phyloP scores from a whole-genome alignment of 2,888 invertebrate genomes.

The Coecobrya sp. region DNA sequence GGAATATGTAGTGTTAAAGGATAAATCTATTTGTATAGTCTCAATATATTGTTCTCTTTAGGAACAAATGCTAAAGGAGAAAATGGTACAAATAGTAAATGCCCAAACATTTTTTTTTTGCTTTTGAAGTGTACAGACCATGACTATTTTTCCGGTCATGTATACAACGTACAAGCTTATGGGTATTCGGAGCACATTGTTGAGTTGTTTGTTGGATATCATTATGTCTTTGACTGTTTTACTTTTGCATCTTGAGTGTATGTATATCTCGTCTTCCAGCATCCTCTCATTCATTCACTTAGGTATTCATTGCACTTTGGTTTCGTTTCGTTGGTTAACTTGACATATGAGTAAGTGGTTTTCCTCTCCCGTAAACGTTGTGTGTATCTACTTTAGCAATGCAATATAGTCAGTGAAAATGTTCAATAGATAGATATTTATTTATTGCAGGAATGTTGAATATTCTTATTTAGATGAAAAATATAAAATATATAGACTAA shows the following conservation, averaged over 20 bases:
- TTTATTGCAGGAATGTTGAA: background rate
- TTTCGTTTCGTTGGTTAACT: constrained; percentile 50
- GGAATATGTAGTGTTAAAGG: background rate
- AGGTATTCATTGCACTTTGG: constrained; percentile 66
- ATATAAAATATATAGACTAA: background rate
- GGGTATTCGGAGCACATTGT: constrained; percentile 7
- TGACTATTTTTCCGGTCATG: constrained; percentile 37
- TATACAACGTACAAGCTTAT: background rate
- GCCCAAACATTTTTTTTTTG: constrained; percentile 43
- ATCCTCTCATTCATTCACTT: constrained; percentile 59
- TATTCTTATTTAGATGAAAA: background rate
- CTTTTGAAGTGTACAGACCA: constrained; percentile 36
- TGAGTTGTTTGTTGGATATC: constrained; percentile 51
- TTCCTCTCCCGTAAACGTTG: background rate
- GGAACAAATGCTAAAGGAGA: constrained; percentile 38
- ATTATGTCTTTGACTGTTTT: constrained; percentile 52
- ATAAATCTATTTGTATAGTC: background rate
- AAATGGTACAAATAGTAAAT: constrained; percentile 46
- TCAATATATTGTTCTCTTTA: background rate
- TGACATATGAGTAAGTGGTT: constrained; percentile 74
- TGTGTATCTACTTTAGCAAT: background rate
- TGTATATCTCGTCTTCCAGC: background rate
- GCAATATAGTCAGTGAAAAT: background rate
- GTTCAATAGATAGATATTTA: constrained; percentile 8
- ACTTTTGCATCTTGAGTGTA: constrained; percentile 39